phyloP scores from a whole-genome alignment of 1,140 invertebrate species.

The Contarinia nasturtii region DNA sequence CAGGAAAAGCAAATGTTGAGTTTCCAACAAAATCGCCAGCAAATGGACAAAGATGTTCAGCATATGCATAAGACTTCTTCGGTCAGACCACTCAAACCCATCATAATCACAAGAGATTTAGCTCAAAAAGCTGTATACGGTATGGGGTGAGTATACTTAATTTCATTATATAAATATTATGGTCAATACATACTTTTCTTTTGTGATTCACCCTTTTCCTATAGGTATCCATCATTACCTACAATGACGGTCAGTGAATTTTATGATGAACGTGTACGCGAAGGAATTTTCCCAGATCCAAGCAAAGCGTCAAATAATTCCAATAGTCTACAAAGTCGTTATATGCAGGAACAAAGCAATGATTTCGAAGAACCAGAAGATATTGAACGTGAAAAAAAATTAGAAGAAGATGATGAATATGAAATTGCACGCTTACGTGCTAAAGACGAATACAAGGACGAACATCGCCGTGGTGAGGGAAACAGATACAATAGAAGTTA shows the following conservation, averaged over 20 bases:
- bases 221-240: constrained; percentile 88
- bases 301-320: constrained; percentile 11
- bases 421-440: constrained; percentile 40
- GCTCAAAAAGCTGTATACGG: constrained; percentile 88
- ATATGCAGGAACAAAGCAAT: constrained; percentile 28
- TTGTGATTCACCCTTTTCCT: too few relatives aligned
- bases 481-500: constrained; percentile 73
- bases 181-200: too few relatives aligned
- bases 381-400: constrained; percentile 34
- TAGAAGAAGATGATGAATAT: constrained; percentile 61
- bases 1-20: constrained; percentile 54
- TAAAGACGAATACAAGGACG: constrained; percentile 88
- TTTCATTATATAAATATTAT: too few relatives aligned
- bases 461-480: constrained; percentile 69
- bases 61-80: constrained; percentile 6
- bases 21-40: constrained; percentile 20
- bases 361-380: constrained; percentile 38
- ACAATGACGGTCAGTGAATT: constrained; percentile 88
- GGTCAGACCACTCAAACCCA: constrained; percentile 49
- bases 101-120: constrained; percentile 80
- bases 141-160: too few relatives aligned
- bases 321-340: constrained; percentile 16
- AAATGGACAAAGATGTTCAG: too few relatives aligned
- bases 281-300: constrained; percentile 43
- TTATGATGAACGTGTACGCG: constrained; percentile 69